Conservation (phyloP, 1,140 invertebrate species). For the Laodelphax striatellus region DNA sequence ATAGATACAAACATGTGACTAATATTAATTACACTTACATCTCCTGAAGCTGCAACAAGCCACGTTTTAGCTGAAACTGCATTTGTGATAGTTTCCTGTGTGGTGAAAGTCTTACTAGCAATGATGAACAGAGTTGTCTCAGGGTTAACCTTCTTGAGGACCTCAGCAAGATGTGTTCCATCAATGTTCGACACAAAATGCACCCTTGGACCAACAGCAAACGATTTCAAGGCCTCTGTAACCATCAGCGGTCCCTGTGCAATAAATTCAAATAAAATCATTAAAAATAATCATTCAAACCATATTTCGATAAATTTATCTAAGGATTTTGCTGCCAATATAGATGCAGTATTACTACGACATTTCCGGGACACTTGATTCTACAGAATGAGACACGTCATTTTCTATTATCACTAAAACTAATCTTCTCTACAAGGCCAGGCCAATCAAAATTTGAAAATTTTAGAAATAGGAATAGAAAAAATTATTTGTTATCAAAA, state of each 20-base stretch:
- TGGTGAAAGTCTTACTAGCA: slow-evolving; percentile 98
- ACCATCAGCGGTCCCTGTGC: slow-evolving; percentile 92
- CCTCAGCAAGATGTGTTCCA: slow-evolving; percentile 94
- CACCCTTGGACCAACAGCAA: slow-evolving; percentile 72
- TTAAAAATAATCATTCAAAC: slow-evolving; percentile 7
- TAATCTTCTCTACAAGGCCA: no score
- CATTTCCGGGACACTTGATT: no score
- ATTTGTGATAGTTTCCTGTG: slow-evolving; percentile 99
- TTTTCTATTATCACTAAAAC: no score
- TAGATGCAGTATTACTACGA: no score
- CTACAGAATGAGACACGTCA: no score
- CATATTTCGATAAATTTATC: not conserved
- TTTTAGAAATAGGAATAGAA: no score
- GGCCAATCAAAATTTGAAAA: no score
- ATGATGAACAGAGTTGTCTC: slow-evolving; percentile 97
- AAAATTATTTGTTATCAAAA: no score
- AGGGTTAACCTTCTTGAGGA: slow-evolving; percentile 78
- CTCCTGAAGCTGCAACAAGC: slow-evolving; percentile 78
- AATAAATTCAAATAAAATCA: slow-evolving; percentile 19
- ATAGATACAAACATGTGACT: not conserved
- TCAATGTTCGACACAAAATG: slow-evolving; percentile 99
- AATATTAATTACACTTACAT: slow-evolving; percentile 51
- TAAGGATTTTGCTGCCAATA: no score
- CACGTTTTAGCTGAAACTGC: slow-evolving; percentile 92
- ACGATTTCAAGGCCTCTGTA: slow-evolving; percentile 92